phyloP scores from a whole-genome alignment of 1,140 invertebrate genomes.

The Diabrotica undecimpunctata region DNA sequence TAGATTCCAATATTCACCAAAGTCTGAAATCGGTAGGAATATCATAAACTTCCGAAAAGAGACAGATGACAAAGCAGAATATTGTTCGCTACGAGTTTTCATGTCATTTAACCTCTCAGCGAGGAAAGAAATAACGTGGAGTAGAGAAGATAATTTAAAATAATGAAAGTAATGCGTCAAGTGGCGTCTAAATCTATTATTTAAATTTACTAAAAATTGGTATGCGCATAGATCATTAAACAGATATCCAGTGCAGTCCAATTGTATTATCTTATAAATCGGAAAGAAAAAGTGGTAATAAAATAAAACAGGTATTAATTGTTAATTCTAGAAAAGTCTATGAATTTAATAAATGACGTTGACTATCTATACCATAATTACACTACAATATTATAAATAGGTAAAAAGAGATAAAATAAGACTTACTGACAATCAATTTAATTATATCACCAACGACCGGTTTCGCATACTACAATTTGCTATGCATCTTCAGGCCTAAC shows the following conservation, averaged over 20 bases:
- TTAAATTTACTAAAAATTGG: slow-evolving; percentile 13
- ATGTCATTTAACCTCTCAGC: slow-evolving; percentile 6
- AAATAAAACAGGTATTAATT: too few species aligned
- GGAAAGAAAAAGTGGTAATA: too few species aligned
- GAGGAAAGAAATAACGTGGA: not conserved
- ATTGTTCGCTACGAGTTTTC: slow-evolving; percentile 5
- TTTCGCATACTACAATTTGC: too few species aligned
- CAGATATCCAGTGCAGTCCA: slow-evolving; percentile 5
- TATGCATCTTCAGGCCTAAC: too few species aligned
- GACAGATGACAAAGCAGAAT: slow-evolving; percentile 2
- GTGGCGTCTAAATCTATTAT: slow-evolving; percentile 8
- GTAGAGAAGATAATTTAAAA: slow-evolving; percentile 6
- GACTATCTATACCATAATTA: too few species aligned
- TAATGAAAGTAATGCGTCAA: slow-evolving; percentile 10
- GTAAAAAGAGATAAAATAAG: too few species aligned
- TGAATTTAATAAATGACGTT: too few species aligned
- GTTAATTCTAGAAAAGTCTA: too few species aligned
- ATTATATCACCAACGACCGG: too few species aligned
- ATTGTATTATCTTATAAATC: not conserved
- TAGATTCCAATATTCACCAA: too few species aligned
- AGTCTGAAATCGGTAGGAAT: not conserved
- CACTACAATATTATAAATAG: too few species aligned
- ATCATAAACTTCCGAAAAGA: not conserved
- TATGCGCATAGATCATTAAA: slow-evolving; percentile 12
- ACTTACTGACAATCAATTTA: too few species aligned